Base-by-base conservation (phyloP, 2,888 invertebrate genomes). In the Heteromyza rotundicornis region DNA sequence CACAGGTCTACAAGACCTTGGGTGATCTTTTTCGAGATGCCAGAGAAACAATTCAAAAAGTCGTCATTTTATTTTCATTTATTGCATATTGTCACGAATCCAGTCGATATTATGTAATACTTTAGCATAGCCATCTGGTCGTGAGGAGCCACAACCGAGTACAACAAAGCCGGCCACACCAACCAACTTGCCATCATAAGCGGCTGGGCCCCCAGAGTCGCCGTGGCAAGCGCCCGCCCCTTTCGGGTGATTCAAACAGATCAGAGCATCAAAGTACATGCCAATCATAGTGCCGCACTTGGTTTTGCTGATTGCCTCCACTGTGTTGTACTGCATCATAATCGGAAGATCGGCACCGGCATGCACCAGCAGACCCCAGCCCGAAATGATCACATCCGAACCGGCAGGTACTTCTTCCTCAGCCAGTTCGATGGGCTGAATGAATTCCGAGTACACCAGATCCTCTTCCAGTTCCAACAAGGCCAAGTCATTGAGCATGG, bases 191-290 rank as follows among this genome's bases (percentile, higher is more conserved):
- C 66, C 66, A 12, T 75, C 68, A n/a, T 68, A 73, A 2, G 77
- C 61, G 2, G 80, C 78, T 22, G 78, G 78, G 44, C 79, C 79
- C 19, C 79, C 80, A 8, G 76, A 79, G 60, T 80, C 80, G n/a
- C 79, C 80, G 36, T 71, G 70, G 64, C 79, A 80, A 27, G 75
- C 78, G 14, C 79, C 79, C 63, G 77, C 70, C 49, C 63, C 67
- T 2, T 19, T 12, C 1, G 52, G 32, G 54, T 78, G 77, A 7
- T 66, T 72, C 64, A 78, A 63, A 10, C 78, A 78, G 2, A 78
- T 59, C 49, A 77, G 57, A 7, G 58, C 63, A 3, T 68, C 66
- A 12, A 36, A 67, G 35, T 40, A 60, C 55, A 69, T 63, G 2
- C 62, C 61, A 23, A 73, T 73, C 35, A 59, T 22, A 1, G 56